phyloP scores from a whole-genome alignment of 1,140 invertebrate genomes.

The Drosophila busckii region DNA sequence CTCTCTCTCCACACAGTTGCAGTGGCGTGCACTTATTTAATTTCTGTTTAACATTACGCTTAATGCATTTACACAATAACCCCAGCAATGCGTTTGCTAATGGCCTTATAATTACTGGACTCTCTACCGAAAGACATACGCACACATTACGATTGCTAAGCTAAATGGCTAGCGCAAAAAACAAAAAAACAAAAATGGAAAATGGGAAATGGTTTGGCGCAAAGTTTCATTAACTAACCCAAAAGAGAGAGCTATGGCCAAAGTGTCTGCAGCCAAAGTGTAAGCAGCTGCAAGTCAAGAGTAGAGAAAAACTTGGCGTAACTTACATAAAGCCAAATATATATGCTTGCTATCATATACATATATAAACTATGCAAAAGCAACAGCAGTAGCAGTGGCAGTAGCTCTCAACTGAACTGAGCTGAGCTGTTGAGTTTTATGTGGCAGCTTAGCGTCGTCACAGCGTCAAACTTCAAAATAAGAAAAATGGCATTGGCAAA shows the following conservation, averaged over 20 bases:
- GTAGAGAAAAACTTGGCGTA: too few relatives aligned
- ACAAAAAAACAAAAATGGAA: constrained; percentile 10
- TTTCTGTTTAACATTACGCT: constrained; percentile 63
- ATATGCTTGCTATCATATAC: too few relatives aligned
- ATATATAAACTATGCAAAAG: too few relatives aligned
- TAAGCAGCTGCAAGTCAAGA: too few relatives aligned
- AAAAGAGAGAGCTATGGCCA: too few relatives aligned
- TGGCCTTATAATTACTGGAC: constrained; percentile 74
- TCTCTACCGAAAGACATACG: constrained; percentile 39
- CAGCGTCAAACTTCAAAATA: background rate
- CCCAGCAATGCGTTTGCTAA: constrained; percentile 70
- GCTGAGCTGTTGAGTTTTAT: constrained; percentile 11
- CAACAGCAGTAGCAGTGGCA: background rate
- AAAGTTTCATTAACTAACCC: constrained; percentile 61
- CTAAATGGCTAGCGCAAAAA: constrained; percentile 39
- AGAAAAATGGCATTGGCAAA: background rate
- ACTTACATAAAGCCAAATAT: too few relatives aligned
- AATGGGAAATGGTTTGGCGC: constrained; percentile 31
- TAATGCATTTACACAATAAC: constrained; percentile 75
- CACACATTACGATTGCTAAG: constrained; percentile 36
- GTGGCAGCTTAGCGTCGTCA: constrained; percentile 2
- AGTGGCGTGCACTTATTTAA: constrained; percentile 47
- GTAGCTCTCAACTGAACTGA: constrained; percentile 12
- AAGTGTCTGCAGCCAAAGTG: too few relatives aligned
- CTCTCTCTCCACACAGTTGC: background rate